Base-by-base conservation (phyloP, 37 sponge, comb jelly and placozoan genomes). In the Tethya wilhelma region DNA sequence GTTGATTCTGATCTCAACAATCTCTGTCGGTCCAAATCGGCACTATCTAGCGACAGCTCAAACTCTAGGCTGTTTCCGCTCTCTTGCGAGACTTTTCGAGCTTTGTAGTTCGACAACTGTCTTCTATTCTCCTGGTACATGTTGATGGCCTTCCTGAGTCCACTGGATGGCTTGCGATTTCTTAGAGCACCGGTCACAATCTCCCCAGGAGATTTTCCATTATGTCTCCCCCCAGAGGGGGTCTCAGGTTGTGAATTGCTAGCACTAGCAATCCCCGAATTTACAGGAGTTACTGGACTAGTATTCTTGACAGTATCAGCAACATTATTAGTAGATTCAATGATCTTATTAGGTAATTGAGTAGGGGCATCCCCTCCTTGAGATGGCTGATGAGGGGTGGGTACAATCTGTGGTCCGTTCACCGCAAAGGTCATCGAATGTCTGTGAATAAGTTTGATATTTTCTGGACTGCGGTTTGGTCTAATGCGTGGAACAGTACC, bases 111-210 rank as follows among this genome's bases (percentile, higher is more conserved):
- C 5, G 37, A 7, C 23, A 26, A 43, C 57, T 72, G 53, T 71
- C 46, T 69, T 45, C 62, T 56, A 59, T 53, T 88, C 71, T 88
- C 83, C 64, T 88, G 83, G 76, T 88, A 88, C 45, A 73, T 20
- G 23, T 22, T 81, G 45, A 88, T 49, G 20, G 77, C 72, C 60
- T 64, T 56, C 64, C 62, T 81, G 1, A 88, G 62, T 2, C 88
- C 88, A 20, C 88, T 83, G 1, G 60, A 14, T 17, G 59, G 40
- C 45, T 17, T 71, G n/a, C 69, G 42, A 32, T 66, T 78, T 29
- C 38, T 26, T 36, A 78, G 26, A 2, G 56, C 67, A 45, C 67
- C 14, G 23, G 79, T 49, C 8, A 78, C 79, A 33, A 78, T 78
- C 33, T 78, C 67, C 7, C 79, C 67, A 22, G 79, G 79, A 1